Evolutionary conservation across 2,797 vertebrate genomes (phyloP), one percentile per base, ranked within the genome.

Genomic region (Schizothorax lantsangensis): DNA sequence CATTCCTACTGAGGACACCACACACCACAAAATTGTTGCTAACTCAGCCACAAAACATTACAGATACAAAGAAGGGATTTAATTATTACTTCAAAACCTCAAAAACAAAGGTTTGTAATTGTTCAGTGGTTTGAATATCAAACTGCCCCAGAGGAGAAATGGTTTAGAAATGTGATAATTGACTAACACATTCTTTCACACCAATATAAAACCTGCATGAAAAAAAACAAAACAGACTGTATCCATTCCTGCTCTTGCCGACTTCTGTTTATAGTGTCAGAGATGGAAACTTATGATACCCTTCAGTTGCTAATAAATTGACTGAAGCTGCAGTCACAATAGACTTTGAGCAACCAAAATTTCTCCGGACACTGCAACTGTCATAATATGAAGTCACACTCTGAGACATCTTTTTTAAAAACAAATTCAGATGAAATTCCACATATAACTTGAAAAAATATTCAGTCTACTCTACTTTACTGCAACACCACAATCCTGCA

Each of bases 1-100:
- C 72, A 74, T 78, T 83, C 78, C 69, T 73, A 84, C 85, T 45
- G 38, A 79, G 7, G 19, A 43, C 59, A 83, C 84, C 68, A 83
- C 86, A 64, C 66, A 64, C 77, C 9, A 73, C 38, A 84, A 64
- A 21, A 52, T 26, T 68, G 33, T 49, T 36, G 0, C 30, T 68
- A 81, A 64, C 15, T 45, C 3, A 14, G n/a, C 17, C 36, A 73
- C 26, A 83, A 74, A 38, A 77, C 33, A 54, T 78, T 38, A 84
- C 33, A 0, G 17, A 78, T 54, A 77, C 23, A 68, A 52, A 66
- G 15, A 73, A 83, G 15, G 14, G 3, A 49, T 78, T 78, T 78
- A 68, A 43, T 84, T 78, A 69, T 84, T 78, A 84, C n/a, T 21
- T 36, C 1, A 12, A 54, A 47, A 64, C 40, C 30, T 75, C 12